Evolutionary conservation across 2,888 invertebrate genomes (phyloP).

Genomic region (Cheilosia grossa): DNA sequence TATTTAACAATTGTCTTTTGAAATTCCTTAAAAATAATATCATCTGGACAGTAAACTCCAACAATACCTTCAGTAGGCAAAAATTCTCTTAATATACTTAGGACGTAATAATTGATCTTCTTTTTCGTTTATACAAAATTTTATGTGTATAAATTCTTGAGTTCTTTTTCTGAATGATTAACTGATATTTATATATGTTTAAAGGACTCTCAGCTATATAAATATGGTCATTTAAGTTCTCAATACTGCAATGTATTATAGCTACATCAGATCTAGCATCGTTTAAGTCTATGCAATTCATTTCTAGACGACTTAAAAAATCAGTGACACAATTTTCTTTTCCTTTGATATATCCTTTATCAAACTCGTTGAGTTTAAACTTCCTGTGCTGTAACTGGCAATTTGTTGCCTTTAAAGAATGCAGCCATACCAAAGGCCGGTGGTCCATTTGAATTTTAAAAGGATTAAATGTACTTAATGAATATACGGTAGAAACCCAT

Average conservation of each 20-base stretch:
- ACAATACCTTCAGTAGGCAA: conserved; percentile 31
- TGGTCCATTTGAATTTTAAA: conserved; percentile 37
- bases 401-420: conserved; percentile 36
- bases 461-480: neutral
- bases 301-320: no score
- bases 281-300: neutral
- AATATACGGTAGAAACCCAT: neutral
- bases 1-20: neutral
- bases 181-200: conserved; percentile 27
- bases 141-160: conserved; percentile 8
- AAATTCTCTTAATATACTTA: conserved; percentile 17
- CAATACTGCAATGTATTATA: conserved; percentile 28
- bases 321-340: neutral
- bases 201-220: conserved; percentile 30
- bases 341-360: conserved; percentile 3
- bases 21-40: neutral
- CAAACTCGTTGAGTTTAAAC: conserved; percentile 1
- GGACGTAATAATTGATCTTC: conserved; percentile 16
- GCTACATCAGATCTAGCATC: conserved; percentile 10
- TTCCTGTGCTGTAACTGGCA: conserved; percentile 50
- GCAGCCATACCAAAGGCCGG: no score
- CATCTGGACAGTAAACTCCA: conserved; percentile 6
- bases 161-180: neutral
- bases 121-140: conserved; percentile 26
- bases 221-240: no score